Conservation (phyloP, 2,888 invertebrate species). For the Tuta absoluta region DNA sequence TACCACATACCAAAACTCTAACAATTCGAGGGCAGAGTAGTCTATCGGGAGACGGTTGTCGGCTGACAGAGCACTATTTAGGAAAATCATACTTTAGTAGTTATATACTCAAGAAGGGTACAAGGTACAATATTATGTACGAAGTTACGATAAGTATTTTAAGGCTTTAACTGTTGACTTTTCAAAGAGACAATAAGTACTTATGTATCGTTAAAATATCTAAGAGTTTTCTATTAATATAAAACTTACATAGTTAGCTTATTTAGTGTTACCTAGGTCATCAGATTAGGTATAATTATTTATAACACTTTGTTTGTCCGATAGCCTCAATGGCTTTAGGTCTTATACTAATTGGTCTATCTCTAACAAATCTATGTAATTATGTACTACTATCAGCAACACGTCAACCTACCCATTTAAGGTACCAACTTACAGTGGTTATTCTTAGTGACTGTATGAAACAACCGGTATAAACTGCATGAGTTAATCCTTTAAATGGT, state of each 20-base stretch:
- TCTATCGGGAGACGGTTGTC: constrained; percentile 71
- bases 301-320: neutral
- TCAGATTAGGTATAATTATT: neutral
- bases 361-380: neutral
- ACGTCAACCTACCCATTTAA: too few species aligned
- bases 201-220: too few species aligned
- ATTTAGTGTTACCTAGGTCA: neutral
- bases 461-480: too few species aligned
- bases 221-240: too few species aligned
- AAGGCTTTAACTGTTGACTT: too few species aligned
- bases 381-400: too few species aligned
- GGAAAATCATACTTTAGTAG: neutral
- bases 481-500: too few species aligned
- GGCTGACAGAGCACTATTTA: constrained; percentile 64
- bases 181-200: too few species aligned
- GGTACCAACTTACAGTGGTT: too few species aligned
- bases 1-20: constrained; percentile 70
- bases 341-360: neutral
- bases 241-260: too few species aligned
- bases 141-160: too few species aligned
- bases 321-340: constrained; percentile 2
- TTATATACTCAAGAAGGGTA: neutral
- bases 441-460: too few species aligned
- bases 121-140: neutral
- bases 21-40: constrained; percentile 65